Evolutionary conservation across 2,888 invertebrate species (phyloP).

Genomic region (Calephelis perditalis): DNA sequence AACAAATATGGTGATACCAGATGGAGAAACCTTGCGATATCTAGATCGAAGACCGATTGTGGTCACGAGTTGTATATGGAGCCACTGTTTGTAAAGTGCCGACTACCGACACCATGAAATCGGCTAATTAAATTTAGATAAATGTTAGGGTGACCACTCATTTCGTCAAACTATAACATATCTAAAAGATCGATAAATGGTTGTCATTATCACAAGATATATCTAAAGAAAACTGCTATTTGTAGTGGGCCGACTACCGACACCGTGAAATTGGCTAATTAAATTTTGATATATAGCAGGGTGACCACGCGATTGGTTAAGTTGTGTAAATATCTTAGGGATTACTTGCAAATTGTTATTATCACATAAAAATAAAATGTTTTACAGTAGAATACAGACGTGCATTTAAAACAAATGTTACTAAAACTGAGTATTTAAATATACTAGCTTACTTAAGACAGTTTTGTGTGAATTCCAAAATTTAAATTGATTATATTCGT

Average conservation of each 20-base stretch:
- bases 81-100: slow-evolving; percentile 1
- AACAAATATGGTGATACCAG: background rate
- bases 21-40: background rate
- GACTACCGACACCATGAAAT: background rate
- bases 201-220: too few species aligned
- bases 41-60: background rate
- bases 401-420: too few species aligned
- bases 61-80: background rate
- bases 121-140: slow-evolving; percentile 11
- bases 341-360: too few species aligned
- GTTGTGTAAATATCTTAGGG: background rate
- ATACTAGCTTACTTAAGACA: too few species aligned
- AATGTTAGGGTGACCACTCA: slow-evolving; percentile 3
- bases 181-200: background rate
- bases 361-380: too few species aligned
- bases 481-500: too few species aligned
- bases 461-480: too few species aligned
- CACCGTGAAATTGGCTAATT: slow-evolving; percentile 4
- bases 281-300: background rate
- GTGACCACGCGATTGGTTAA: background rate
- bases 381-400: too few species aligned
- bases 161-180: background rate
- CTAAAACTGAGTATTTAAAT: too few species aligned
- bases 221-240: background rate
- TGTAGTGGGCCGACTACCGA: background rate